Evolutionary conservation across 1,140 invertebrate genomes (phyloP), one percentile per base, ranked within the genome.

Genomic region (Zaprionus camerounensis): DNA sequence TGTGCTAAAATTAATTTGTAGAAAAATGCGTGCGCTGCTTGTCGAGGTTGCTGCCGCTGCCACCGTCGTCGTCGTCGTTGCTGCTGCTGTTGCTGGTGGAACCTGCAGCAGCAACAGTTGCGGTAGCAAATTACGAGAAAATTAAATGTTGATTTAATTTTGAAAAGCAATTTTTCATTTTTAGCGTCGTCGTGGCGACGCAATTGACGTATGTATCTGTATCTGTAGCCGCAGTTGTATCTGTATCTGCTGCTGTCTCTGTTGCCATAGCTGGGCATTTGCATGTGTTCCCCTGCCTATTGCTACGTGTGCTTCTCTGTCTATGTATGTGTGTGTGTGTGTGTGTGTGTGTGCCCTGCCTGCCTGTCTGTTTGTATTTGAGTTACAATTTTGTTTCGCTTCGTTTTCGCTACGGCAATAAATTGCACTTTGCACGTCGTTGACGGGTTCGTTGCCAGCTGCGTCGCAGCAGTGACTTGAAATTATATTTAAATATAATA

Each of bases 121-220:
- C 74, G 74, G 80, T 81, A 87, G 83, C 84, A 88, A 90, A 88
- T 88, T 88, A 88, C 84, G 84, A 88, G 81, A 88, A 88, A 88
- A 88, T 88, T 90, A 88, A 88, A 88, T 88, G 84, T 88, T 88
- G 84, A 88, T 88, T 88, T 88, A 88, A 88, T 88, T 88, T 88
- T 90, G 84, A 88, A 88, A 88, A 88, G 84, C 84, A 88, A 88
- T 88, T 88, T 88, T 88, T 88, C 85, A 84, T 90, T 84, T 88
- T 90, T 88, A 84, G 84, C 84, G 78, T 68, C 78, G 79, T 63
- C 80, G 82, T 78, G 64, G 75, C 78, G 61, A 83, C 76, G 83
- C 84, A 87, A 81, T 88, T 87, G 84, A 79, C 85, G 84, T 88
- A 77, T 67, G 75, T 78, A 71, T 72, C 76, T 70, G 79, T 75